Evolutionary conservation across 1,140 invertebrate genomes (phyloP).

Genomic region (Diorhabda elongata): DNA sequence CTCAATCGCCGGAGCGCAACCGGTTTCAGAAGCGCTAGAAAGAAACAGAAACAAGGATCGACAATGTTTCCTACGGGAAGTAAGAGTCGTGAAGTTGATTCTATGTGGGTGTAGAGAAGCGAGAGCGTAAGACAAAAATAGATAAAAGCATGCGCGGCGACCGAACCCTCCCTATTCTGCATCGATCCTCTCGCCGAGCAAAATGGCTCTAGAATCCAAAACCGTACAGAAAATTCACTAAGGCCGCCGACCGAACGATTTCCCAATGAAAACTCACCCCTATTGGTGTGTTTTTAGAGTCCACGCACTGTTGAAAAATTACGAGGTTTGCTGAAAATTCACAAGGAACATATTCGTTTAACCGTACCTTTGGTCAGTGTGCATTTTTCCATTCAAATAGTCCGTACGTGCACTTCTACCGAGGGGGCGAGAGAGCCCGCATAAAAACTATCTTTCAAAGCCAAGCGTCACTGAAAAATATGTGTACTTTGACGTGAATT

Average conservation of each 20-base stretch:
- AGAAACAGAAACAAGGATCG: slow-evolving; percentile 5
- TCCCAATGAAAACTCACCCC: slow-evolving; percentile 36
- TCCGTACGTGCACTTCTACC: slow-evolving; percentile 29
- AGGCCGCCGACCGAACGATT: slow-evolving; percentile 31
- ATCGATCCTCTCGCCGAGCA: slow-evolving; percentile 44
- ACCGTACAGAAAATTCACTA: slow-evolving; percentile 45
- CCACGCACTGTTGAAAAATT: slow-evolving; percentile 43
- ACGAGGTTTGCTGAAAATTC: slow-evolving; percentile 40
- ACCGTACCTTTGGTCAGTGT: slow-evolving; percentile 29
- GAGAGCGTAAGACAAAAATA: slow-evolving; percentile 47
- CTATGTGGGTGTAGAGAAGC: slow-evolving; percentile 39
- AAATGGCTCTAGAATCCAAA: slow-evolving; percentile 47
- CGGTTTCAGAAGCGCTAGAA: slow-evolving; percentile 8
- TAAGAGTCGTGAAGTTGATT: slow-evolving; percentile 38
- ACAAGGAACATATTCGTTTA: slow-evolving; percentile 39
- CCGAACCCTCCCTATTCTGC: slow-evolving; percentile 43
- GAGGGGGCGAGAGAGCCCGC: slow-evolving; percentile 31
- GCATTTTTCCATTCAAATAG: slow-evolving; percentile 45
- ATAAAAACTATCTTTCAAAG: slow-evolving; percentile 49
- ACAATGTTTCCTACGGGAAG: slow-evolving; percentile 23
- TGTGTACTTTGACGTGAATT: slow-evolving; percentile 49
- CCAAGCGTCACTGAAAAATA: slow-evolving; percentile 46
- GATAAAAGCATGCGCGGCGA: slow-evolving; percentile 47
- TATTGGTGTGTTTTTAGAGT: slow-evolving; percentile 42
- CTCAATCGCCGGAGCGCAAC: slow-evolving; percentile 10